Evolutionary conservation across 2,888 invertebrate species (phyloP).

Genomic region (Drosophila villosipedis): DNA sequence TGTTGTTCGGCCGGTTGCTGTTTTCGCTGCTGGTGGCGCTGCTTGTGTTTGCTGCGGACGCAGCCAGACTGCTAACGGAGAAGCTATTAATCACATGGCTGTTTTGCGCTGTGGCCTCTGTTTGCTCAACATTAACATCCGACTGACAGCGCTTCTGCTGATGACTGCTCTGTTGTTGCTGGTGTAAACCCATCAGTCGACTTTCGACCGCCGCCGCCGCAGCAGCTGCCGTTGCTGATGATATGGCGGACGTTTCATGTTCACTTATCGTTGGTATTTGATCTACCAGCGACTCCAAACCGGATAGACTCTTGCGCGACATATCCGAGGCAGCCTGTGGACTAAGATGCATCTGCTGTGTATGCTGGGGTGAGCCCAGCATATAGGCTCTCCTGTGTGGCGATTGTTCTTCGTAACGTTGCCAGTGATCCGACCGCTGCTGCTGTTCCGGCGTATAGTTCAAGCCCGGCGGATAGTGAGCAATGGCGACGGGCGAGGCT

Average conservation of each 20-base stretch:
- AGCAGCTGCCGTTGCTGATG: slow-evolving; percentile 61
- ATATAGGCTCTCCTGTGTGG: slow-evolving; percentile 45
- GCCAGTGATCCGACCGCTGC: slow-evolving; percentile 51
- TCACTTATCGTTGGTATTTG: slow-evolving; percentile 96
- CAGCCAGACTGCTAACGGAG: slow-evolving; percentile 85
- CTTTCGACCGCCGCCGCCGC: slow-evolving; percentile 78
- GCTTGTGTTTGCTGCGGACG: slow-evolving; percentile 60
- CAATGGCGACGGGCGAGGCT: slow-evolving; percentile 17
- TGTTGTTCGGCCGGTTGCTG: slow-evolving; percentile 18
- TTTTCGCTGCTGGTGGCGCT: neutral
- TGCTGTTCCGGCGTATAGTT: slow-evolving; percentile 4
- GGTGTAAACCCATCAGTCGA: slow-evolving; percentile 70
- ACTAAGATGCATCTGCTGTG: slow-evolving; percentile 55
- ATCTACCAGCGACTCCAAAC: slow-evolving; percentile 94
- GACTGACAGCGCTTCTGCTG: slow-evolving; percentile 45
- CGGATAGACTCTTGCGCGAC: slow-evolving; percentile 93
- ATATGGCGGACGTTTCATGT: slow-evolving; percentile 86
- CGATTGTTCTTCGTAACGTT: slow-evolving; percentile 58
- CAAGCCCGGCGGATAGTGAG: slow-evolving; percentile 23
- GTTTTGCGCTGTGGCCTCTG: slow-evolving; percentile 41
- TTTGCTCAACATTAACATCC: slow-evolving; percentile 23
- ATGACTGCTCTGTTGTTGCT: slow-evolving; percentile 51
- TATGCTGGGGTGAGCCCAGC: slow-evolving; percentile 31
- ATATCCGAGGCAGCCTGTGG: slow-evolving; percentile 87
- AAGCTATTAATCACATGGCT: slow-evolving; percentile 81